Percentiles rank a stretch among this genome's conserved stretches.
These are phyloP conservation scores for Eutrigla gurnardus DNA, from an alignment of 2,797 vertebrate genomes.

Conservation along the genomic window DNA sequence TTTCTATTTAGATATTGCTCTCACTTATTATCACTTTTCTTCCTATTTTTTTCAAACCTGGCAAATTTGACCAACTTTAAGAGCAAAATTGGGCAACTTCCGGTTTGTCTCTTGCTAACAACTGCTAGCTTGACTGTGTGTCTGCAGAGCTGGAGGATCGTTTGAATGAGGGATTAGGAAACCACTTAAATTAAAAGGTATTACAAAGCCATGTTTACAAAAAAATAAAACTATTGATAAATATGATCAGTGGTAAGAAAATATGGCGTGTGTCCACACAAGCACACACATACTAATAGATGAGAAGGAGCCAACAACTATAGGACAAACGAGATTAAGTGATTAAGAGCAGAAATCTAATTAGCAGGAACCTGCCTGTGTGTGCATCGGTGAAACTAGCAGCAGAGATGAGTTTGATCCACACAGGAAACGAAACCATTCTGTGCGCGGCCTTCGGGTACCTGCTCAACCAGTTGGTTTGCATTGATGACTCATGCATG, in stretches of 20 bases:
- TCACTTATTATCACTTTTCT: background rate
- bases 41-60: background rate
- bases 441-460: background rate
- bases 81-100: slow-evolving; percentile 17
- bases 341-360: slow-evolving; percentile 59
- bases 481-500: background rate
- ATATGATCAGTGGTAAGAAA: slow-evolving; percentile 15
- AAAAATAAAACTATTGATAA: background rate
- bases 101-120: background rate
- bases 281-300: background rate
- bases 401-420: background rate
- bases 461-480: slow-evolving; percentile 46
- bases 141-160: background rate
- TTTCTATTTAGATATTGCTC: background rate
- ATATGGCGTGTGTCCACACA: slow-evolving; percentile 4
- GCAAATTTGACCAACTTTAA: background rate
- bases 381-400: slow-evolving; percentile 24
- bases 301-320: slow-evolving; percentile 45
- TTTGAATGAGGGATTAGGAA: background rate
- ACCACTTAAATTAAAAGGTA: background rate
- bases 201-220: background rate
- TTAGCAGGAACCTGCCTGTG: slow-evolving; percentile 40
- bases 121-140: slow-evolving; percentile 13
- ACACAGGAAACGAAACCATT: background rate
- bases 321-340: slow-evolving; percentile 66